phyloP scores from a whole-genome alignment of 2,113 vertebrate species.

The Thalassarche chlororhynchos region DNA sequence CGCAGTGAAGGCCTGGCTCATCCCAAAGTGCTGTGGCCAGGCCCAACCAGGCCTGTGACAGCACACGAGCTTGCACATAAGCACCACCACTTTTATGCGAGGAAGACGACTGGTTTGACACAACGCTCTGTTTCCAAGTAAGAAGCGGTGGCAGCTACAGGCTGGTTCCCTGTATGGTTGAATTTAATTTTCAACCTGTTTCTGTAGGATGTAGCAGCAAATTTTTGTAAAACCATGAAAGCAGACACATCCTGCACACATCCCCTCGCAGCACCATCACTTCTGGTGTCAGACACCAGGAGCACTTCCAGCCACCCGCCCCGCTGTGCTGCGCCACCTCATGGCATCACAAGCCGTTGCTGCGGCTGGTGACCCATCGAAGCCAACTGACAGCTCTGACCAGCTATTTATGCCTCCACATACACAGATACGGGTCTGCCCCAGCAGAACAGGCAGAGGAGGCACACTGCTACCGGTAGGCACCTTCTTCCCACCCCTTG shows the following conservation, averaged over 20 bases:
- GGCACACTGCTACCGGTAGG: not conserved
- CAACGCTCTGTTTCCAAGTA: not conserved
- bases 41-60: accelerated
- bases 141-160: not conserved
- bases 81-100: accelerated
- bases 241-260: not conserved
- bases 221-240: not conserved
- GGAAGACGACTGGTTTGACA: not conserved
- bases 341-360: not conserved
- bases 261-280: not conserved
- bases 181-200: not conserved
- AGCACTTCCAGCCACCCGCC: not conserved
- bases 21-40: not conserved
- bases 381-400: not conserved
- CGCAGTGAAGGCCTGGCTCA: not conserved
- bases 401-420: not conserved
- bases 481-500: not conserved
- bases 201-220: not conserved
- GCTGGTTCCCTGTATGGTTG: not conserved
- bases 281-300: not conserved
- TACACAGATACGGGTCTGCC: accelerated
- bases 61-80: not conserved
- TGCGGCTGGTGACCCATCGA: not conserved
- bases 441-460: accelerated
- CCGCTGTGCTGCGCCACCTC: not conserved